Evolutionary conservation across 1,140 invertebrate genomes (phyloP).

Genomic region (Drusus annulatus): DNA sequence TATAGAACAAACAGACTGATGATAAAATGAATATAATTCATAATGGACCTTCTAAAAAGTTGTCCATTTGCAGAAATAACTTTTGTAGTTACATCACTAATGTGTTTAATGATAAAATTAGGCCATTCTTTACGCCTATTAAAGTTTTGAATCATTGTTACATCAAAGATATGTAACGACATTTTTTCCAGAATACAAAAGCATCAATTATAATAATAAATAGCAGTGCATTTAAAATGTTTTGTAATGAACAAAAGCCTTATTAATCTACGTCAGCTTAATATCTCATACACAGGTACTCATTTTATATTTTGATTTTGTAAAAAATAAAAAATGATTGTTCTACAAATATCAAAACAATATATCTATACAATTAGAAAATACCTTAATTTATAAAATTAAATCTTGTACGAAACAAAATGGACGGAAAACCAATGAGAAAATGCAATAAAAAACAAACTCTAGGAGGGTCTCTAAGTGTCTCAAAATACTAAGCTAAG

Average conservation of each 20-base stretch:
- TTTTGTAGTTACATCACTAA: too few species aligned
- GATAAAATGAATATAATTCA: not conserved
- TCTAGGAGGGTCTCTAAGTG: not conserved
- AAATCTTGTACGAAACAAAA: conserved; percentile 11
- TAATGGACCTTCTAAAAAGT: too few species aligned
- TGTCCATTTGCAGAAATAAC: too few species aligned
- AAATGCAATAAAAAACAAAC: conserved; percentile 10
- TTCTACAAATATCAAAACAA: conserved; percentile 7
- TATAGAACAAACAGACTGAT: too few species aligned
- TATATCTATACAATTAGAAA: conserved; percentile 21
- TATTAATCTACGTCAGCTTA: not conserved
- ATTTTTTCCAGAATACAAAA: not conserved
- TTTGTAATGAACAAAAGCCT: not conserved
- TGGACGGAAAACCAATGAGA: conserved; percentile 26
- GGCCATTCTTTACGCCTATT: not conserved
- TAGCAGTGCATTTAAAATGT: not conserved
- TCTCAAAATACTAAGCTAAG: not conserved
- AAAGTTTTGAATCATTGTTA: too few species aligned
- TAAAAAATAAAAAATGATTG: not conserved
- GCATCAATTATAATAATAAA: not conserved
- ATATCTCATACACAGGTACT: conserved; percentile 13
- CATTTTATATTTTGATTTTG: not conserved
- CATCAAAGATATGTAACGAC: not conserved
- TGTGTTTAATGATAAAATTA: not conserved
- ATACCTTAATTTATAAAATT: not conserved